Evolutionary conservation across 2,888 invertebrate genomes (phyloP), one percentile per base, ranked within the genome.

Genomic region (Andrena dorsata): DNA sequence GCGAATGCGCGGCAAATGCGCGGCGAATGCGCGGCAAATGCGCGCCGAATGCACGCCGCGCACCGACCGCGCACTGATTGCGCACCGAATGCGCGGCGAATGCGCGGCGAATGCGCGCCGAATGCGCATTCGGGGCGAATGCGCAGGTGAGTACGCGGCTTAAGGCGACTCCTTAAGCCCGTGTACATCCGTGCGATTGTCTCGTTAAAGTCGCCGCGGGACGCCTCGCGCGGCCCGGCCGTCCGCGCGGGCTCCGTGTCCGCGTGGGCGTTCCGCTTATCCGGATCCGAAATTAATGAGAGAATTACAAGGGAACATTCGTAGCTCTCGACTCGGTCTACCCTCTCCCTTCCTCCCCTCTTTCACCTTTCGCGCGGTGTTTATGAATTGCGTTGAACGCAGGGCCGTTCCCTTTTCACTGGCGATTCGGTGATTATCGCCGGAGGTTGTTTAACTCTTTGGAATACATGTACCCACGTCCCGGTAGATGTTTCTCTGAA

Each of bases 141-240:
- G n/a, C n/a, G n/a, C n/a, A n/a, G n/a, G n/a, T n/a, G n/a, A n/a
- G n/a, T n/a, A n/a, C n/a, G n/a, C n/a, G n/a, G n/a, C n/a, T n/a
- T n/a, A n/a, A 77, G 79, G 84, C 78, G 78, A 79, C 76, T 81
- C 72, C 80, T 85, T 79, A 76, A 76, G 77, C 65, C 60, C 77
- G 80, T 84, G 84, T 83, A 83, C 85, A 76, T 76, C 65, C 83
- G 80, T 56, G 81, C 90, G 90, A 90, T 90, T 90, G 90, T 90
- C 90, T 89, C 90, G 90, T 90, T 90, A 89, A 90, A 86, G 88
- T 88, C 90, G 80, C 90, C 81, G 85, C 90, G 76, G 90, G 90
- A 88, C 64, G 74, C 83, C 88, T 28, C 51, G 64, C 51, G 64
- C 51, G 68, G 72, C 75, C 65, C 72, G 26, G 71, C 51, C 68